phyloP scores from a whole-genome alignment of 2,797 vertebrate genomes.

The Amazonetta brasiliensis region DNA sequence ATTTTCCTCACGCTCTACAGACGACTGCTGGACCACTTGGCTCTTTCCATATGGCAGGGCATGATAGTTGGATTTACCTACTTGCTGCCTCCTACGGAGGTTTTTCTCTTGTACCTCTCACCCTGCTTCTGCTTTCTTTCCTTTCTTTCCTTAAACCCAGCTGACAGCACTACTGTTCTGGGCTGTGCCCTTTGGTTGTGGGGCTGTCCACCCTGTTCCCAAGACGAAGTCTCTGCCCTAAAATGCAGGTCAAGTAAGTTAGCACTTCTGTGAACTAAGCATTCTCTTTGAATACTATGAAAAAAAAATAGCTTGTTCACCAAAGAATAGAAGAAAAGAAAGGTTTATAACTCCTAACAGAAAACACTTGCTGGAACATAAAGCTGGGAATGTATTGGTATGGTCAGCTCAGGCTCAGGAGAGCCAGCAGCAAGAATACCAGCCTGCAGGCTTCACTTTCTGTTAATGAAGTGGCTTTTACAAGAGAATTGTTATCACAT shows the following conservation, averaged over 20 bases:
- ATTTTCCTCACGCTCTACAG: background rate
- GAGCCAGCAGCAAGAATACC: background rate
- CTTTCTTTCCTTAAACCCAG: background rate
- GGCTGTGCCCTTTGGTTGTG: background rate
- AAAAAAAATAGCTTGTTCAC: conserved; percentile 20
- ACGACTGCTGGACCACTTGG: background rate
- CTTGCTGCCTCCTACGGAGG: background rate
- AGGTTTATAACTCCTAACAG: conserved; percentile 27
- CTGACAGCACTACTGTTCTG: background rate
- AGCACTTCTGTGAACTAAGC: conserved; percentile 11
- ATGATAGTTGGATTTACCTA: background rate
- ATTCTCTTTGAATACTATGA: background rate
- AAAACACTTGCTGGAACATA: conserved; percentile 50
- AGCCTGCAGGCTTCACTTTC: conserved; percentile 23
- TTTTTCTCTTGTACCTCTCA: background rate
- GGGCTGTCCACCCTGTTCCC: background rate
- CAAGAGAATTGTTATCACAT: conserved; percentile 65
- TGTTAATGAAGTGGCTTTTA: conserved; percentile 72
- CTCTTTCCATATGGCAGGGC: background rate
- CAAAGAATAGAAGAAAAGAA: conserved; percentile 1
- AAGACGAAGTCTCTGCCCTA: background rate
- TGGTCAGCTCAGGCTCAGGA: conserved; percentile 40
- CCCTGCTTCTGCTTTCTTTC: background rate
- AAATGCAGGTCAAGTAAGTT: background rate
- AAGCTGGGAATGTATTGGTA: conserved; percentile 26